Percentiles rank a stretch among this genome's conserved stretches.
Evolutionary conservation across 2,888 invertebrate genomes (phyloP).

Genomic region (Melanostoma scalare): DNA sequence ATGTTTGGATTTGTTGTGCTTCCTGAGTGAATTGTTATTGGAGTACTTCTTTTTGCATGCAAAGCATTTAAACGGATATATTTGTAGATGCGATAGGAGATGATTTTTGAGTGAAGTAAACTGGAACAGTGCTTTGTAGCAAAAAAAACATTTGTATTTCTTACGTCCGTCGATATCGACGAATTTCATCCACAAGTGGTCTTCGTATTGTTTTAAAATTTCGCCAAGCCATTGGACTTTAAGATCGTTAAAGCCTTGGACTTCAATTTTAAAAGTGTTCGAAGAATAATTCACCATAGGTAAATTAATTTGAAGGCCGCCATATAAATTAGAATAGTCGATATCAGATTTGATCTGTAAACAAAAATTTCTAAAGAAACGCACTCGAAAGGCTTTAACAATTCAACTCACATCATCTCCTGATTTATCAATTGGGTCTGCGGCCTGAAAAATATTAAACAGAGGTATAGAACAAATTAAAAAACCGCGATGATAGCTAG

Average conservation of each 20-base stretch:
- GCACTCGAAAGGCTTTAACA: not conserved
- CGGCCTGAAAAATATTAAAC: no score
- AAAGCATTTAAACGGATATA: conserved; percentile 55
- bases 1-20: conserved; percentile 36
- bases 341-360: conserved; percentile 24
- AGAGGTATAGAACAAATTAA: no score
- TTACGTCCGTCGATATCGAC: not conserved
- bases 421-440: no score
- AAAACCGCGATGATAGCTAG: no score
- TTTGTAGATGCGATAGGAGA: conserved; percentile 49
- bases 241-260: conserved; percentile 49
- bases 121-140: conserved; percentile 37
- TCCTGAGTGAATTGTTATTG: conserved; percentile 26
- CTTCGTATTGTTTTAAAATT: conserved; percentile 52
- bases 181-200: conserved; percentile 39
- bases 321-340: conserved; percentile 6
- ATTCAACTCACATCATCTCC: conserved; percentile 1
- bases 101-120: conserved; percentile 33
- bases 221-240: conserved; percentile 38
- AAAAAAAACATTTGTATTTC: conserved; percentile 42
- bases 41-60: conserved; percentile 54
- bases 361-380: not conserved
- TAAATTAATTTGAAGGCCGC: conserved; percentile 57
- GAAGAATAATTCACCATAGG: not conserved
- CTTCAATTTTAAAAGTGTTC: conserved; percentile 25